Base-by-base conservation (phyloP, 2,113 vertebrate genomes). In the Pavo muticus region DNA sequence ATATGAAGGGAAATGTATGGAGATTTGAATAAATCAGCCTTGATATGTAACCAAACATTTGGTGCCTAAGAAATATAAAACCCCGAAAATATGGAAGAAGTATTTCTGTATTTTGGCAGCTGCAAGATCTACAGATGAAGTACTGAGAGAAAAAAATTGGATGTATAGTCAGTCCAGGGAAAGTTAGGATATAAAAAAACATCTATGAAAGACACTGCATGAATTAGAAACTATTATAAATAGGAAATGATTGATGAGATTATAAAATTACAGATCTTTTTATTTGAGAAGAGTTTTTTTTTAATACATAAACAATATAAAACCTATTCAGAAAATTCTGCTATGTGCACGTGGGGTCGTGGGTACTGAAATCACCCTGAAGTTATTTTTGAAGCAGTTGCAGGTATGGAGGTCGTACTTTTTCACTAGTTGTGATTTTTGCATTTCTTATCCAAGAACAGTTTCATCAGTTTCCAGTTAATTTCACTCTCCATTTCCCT, bases 401-500 rank as follows among this genome's bases (percentile, higher is more conserved):
- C 32, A 68, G 25, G 5, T 45, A 4, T 0, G 3, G 1, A 5
- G 2, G 1, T 4, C 32, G 70, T 71, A 30, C 29, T 85, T 95
- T 73, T 74, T 60, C 6, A 20, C n/a, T 45, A 79, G 29, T 3
- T 64, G 30, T 21, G 52, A 70, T 87, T 83, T 92, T 81, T 50
- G 2, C 20, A 25, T 74, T 91, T 85, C 56, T 71, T 87, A 64
- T 14, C 5, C 65, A 47, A 61, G 72, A 94, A 74, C 2, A 64
- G 4, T 60, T 29, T 68, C 20, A 40, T 32, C 16, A 24, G 32
- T 74, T 94, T 75, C 20, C 24, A 85, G 35, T 57, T 86, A 95
- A 95, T 96, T 93, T 95, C 65, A 88, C 75, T 93, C 75, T 94
- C 71, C 64, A 75, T 90, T 95, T 86, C 69, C 27, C 82, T 77